Base-by-base conservation (phyloP, 2,888 invertebrate genomes). In the Drosophila melanocephala region DNA sequence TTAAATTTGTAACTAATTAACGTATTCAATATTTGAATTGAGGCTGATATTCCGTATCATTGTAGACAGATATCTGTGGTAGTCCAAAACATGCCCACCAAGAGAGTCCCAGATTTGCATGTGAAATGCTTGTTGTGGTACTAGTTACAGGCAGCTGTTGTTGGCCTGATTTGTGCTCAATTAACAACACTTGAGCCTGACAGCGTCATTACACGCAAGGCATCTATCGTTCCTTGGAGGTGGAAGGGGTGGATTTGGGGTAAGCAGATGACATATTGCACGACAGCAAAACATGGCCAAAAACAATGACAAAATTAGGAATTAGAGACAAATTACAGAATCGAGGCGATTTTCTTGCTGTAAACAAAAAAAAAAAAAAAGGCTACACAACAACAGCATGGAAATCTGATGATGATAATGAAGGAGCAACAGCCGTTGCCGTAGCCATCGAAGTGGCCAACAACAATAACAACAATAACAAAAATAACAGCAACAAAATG, bases 241-340 rank as follows among this genome's bases (percentile, higher is more conserved):
- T 0, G 39, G 47, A 28, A 26, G 44, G 58, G 30, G 10, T 1
- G 2, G 50, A 19, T 26, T 50, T 33, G n/a, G 33, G 37, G 58
- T 55, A 57, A 62, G 28, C 26, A 39, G 60, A 72, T 79, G 79
- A 77, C 79, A 79, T 68, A 81, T 77, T 69, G 79, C 81, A 55
- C 53, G 66, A 63, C 81, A 73, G 61, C 65, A 81, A 56, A 77
- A 77, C 73, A 78, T 75, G 76, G 47, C 57, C 33, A 47, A 53
- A 39, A 68, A n/a, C 52, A 52, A 30, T 28, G 66, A 47, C 65
- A 66, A 50, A 75, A 82, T 81, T 77, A 72, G 67, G 69, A 74
- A 83, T 82, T 81, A 79, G 79, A 80, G 82, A 72, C 79, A 82
- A 82, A 78, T 80, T 78, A 80, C 83, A 57, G 22, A 50, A 63